Evolutionary conservation across 1,140 invertebrate genomes (phyloP).

Genomic region (Neodiprion lecontei): DNA sequence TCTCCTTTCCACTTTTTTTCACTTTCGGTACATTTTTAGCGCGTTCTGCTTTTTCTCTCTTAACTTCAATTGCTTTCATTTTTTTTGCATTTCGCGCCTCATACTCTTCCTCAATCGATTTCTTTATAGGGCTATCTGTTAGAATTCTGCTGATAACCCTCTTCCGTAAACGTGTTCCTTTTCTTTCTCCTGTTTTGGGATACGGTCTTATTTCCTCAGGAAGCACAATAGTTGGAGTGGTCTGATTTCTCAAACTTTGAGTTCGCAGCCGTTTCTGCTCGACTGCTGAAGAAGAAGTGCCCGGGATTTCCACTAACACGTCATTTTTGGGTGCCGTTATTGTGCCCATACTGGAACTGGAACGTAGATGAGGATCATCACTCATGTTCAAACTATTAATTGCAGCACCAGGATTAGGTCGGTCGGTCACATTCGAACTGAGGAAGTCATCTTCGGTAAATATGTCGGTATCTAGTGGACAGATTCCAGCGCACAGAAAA

Average conservation of each 20-base stretch:
- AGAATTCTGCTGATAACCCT: not conserved
- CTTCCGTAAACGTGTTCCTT: not conserved
- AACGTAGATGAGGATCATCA: not conserved
- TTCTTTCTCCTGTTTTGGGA: not conserved
- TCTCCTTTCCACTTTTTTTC: not conserved
- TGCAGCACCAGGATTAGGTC: not conserved
- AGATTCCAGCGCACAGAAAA: not conserved
- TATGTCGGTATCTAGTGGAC: not conserved
- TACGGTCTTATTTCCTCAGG: not conserved
- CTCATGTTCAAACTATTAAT: not conserved
- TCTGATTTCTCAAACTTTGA: not conserved
- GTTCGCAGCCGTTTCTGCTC: too few relatives aligned
- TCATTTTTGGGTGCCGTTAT: not conserved
- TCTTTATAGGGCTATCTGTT: slow-evolving; percentile 7
- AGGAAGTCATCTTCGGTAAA: not conserved
- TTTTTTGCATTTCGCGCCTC: not conserved
- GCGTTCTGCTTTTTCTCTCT: not conserved
- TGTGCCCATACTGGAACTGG: not conserved
- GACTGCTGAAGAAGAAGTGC: not conserved
- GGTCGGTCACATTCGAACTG: not conserved
- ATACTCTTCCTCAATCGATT: slow-evolving; percentile 8
- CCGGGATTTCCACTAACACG: not conserved
- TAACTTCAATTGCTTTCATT: not conserved
- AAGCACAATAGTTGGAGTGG: not conserved
- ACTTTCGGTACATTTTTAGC: not conserved